Percentiles rank a stretch among this genome's conserved stretches.
phyloP scores from a whole-genome alignment of 2,888 invertebrate species.

The Perizoma flavofasciatum region DNA sequence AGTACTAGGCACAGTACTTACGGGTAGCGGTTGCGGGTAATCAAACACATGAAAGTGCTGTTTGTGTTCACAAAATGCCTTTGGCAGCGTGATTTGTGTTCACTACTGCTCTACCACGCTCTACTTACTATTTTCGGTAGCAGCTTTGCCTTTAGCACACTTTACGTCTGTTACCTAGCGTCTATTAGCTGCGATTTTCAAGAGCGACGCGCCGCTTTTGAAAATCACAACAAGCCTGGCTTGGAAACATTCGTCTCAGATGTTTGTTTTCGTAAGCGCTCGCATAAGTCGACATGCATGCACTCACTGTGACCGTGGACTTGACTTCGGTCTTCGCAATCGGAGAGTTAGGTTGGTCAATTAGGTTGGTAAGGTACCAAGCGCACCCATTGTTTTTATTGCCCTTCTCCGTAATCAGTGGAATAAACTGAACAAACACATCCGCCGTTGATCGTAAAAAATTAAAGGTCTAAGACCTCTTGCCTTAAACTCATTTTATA shows the following conservation, averaged over 20 bases:
- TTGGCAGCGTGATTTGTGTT: too few relatives aligned
- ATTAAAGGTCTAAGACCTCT: too few relatives aligned
- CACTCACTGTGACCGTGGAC: conserved; percentile 9
- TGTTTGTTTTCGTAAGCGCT: not conserved
- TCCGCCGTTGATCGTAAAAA: conserved; percentile 35
- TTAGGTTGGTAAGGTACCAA: conserved; percentile 44
- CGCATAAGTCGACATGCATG: too few relatives aligned
- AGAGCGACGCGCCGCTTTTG: too few relatives aligned
- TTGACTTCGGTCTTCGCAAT: conserved; percentile 35
- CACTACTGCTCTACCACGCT: too few relatives aligned
- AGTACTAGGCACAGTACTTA: conserved; percentile 1
- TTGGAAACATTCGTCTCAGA: too few relatives aligned
- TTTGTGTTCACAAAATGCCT: not conserved
- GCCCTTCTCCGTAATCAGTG: conserved; percentile 57
- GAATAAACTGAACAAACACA: conserved; percentile 41
- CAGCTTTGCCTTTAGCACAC: too few relatives aligned
- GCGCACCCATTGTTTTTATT: conserved; percentile 67
- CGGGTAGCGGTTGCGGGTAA: conserved; percentile 10
- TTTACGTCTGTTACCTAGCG: too few relatives aligned
- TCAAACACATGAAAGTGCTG: conserved; percentile 7
- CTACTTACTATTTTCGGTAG: too few relatives aligned
- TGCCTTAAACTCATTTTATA: not conserved
- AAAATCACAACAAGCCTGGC: too few relatives aligned
- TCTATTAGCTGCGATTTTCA: too few relatives aligned
- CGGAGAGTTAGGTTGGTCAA: conserved; percentile 43